Base-by-base conservation (phyloP, 2,888 invertebrate species). In the Bombyx huttoni region DNA sequence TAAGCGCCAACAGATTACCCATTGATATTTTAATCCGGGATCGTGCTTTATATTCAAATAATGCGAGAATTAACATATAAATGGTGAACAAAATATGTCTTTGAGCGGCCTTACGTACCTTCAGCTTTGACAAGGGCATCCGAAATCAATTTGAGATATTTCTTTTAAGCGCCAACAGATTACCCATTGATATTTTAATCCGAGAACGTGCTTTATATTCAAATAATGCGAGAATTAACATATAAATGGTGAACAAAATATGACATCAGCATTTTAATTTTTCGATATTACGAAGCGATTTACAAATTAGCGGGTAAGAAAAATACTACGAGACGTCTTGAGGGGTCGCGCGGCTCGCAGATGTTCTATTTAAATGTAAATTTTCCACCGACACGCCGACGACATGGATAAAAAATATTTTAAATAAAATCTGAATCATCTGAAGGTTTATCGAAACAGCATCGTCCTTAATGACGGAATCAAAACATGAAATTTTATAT, bases 311-410 rank as follows among this genome's bases (percentile, higher is more conserved):
- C 84, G 79, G 77, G 78, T 81, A 84, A 88, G 87, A 85, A 87
- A 85, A 86, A 82, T 72, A 80, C 72, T 64, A 66, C 72, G 70
- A 73, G 76, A 75, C 53, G 73, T 75, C 80, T 83, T 78, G 69
- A 81, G 85, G 87, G 87, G 86, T 82, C 78, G 81, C 76, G 70
- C 72, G 73, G 75, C 77, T 64, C 75, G 80, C 87, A 87, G 87
- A 87, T 87, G 87, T 87, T 84, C 87, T 81, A 88, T 87, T 88
- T 88, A 87, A 85, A 88, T 88, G 87, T 87, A 88, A 88, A 88
- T 88, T 88, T 70, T 76, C 57, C 67, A 70, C 70, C 75, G 68
- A 78, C 77, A 83, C 76, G 75, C 67, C 70, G 77, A 73, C 75
- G 76, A 82, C 81, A 82, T 62, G 78, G 75, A 78, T 75, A 71